These are phyloP conservation scores for Lacanobia wlatinum DNA, from an alignment of 2,888 invertebrate genomes.

Conservation along the genomic window DNA sequence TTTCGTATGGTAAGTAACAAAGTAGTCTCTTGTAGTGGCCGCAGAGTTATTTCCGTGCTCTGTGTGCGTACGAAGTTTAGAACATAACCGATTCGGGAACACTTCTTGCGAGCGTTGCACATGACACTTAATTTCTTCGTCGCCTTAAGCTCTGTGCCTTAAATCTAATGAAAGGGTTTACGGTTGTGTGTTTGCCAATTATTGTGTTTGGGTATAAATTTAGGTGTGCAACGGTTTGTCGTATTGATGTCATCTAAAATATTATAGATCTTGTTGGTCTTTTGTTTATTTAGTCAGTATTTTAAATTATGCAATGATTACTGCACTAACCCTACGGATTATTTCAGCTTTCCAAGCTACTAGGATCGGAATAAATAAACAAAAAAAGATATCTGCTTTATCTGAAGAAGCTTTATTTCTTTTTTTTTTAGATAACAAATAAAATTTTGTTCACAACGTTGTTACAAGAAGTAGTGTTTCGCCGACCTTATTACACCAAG, in stretches of 20 bases:
- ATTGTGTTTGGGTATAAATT: background rate
- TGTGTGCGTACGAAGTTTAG: conserved; percentile 41
- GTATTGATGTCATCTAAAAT: too few species aligned
- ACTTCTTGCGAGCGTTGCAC: conserved; percentile 47
- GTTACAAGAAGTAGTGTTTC: background rate
- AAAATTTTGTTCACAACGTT: too few species aligned
- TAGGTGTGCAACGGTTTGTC: too few species aligned
- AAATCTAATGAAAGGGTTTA: conserved; percentile 4
- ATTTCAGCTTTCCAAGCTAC: too few species aligned
- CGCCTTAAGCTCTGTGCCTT: conserved; percentile 14
- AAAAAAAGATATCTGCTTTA: too few species aligned
- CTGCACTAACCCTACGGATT: too few species aligned
- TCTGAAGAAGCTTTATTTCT: background rate
- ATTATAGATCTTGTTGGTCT: too few species aligned
- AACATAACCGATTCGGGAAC: conserved; percentile 41
- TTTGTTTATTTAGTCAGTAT: too few species aligned
- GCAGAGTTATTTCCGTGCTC: background rate
- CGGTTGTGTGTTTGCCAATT: background rate
- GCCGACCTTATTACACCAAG: background rate
- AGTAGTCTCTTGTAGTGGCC: background rate
- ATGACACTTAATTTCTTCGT: conserved; percentile 57
- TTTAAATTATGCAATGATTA: too few species aligned
- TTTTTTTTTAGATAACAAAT: background rate
- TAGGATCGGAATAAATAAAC: too few species aligned
- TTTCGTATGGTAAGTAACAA: background rate